Conservation (phyloP, 2,113 vertebrate species). For the Oryctolagus cuniculus region mOryCun1.1 NC_091445.1:55304001-55304500, state of each 20-base stretch:
- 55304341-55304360: not conserved
- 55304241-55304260: not conserved
- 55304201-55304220: not conserved
- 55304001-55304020: too few relatives aligned
- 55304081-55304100: too few relatives aligned
- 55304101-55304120: too few relatives aligned
- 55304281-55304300: not conserved
- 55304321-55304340: not conserved
- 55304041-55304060: too few relatives aligned
- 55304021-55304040: too few relatives aligned
- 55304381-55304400: not conserved
- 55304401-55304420: conserved; percentile 14
- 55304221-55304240: not conserved
- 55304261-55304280: not conserved
- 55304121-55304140: too few relatives aligned
- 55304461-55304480: not conserved
- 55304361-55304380: too few relatives aligned
- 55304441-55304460: not conserved
- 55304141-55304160: too few relatives aligned
- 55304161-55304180: not conserved
- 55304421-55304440: not conserved
- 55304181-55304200: not conserved
- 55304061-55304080: too few relatives aligned
- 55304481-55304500: not conserved
- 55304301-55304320: not conserved